Evolutionary conservation across 2,888 invertebrate genomes (phyloP).

Genomic region (Agonopterix subpropinquella): DNA sequence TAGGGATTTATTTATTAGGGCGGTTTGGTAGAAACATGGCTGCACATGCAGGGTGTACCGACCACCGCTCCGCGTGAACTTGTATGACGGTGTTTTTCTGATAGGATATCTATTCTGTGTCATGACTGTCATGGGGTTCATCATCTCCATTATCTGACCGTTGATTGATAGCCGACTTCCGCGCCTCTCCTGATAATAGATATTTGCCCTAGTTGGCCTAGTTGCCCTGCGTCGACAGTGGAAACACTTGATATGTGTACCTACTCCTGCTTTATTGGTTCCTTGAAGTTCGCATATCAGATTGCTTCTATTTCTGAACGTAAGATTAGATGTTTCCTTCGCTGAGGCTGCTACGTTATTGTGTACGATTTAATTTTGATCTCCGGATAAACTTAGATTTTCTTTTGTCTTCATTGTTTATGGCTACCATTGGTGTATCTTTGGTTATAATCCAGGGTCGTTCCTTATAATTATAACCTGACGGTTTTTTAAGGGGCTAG

Average conservation of each 20-base stretch:
- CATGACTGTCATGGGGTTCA: conserved; percentile 52
- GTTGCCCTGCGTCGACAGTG: conserved; percentile 4
- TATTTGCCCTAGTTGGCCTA: conserved; percentile 44
- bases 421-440: too few relatives aligned
- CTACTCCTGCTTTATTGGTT: conserved; percentile 27
- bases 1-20: too few relatives aligned
- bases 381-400: too few relatives aligned
- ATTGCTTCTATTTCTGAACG: conserved; percentile 30
- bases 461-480: too few relatives aligned
- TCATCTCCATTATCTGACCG: conserved; percentile 57
- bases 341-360: conserved; percentile 4
- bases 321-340: conserved; percentile 24
- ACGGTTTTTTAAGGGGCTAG: too few relatives aligned
- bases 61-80: too few relatives aligned
- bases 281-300: conserved; percentile 29
- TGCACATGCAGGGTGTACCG: too few relatives aligned
- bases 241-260: conserved; percentile 16
- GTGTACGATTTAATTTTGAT: background rate
- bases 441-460: too few relatives aligned
- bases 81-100: conserved; percentile 26
- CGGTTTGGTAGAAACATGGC: too few relatives aligned
- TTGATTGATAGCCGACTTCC: conserved; percentile 68
- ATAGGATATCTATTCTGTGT: conserved; percentile 19
- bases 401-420: too few relatives aligned
- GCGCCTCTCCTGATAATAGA: conserved; percentile 42